Conservation (phyloP, 2,113 vertebrate genomes). For the Macroglossus sobrinus region DNA sequence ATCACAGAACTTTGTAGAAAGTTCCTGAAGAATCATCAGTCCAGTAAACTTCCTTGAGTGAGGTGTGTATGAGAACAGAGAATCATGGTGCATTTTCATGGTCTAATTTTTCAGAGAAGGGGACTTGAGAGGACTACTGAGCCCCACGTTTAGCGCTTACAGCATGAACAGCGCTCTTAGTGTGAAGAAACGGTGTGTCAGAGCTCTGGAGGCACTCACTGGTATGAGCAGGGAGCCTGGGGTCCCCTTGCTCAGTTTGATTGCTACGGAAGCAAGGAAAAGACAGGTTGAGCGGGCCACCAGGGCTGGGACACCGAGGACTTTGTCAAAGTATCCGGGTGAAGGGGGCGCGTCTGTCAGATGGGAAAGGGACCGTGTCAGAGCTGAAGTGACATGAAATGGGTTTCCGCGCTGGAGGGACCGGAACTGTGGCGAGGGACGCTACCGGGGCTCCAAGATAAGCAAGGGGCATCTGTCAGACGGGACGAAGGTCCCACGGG, state of each 20-base stretch:
- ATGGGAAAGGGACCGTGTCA: background rate
- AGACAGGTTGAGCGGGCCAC: background rate
- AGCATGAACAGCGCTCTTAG: background rate
- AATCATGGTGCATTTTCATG: background rate
- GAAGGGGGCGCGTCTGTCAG: constrained; percentile 63
- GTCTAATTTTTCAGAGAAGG: background rate
- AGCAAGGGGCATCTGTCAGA: constrained; percentile 8
- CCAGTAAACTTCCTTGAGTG: background rate
- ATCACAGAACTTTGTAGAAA: background rate
- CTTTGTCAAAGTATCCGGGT: constrained; percentile 38
- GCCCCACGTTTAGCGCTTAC: background rate
- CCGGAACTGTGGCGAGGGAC: background rate
- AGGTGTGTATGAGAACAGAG: background rate
- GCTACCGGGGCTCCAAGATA: background rate
- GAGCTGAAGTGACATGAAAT: background rate
- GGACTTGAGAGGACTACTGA: background rate
- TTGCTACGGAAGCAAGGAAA: background rate
- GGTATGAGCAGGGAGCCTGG: background rate
- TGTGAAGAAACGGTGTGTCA: background rate
- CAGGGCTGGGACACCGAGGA: background rate
- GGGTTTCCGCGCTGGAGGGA: background rate
- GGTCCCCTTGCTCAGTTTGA: background rate
- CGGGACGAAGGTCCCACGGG: background rate
- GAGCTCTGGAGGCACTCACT: background rate
- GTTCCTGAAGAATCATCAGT: background rate